Evolutionary conservation across 2,113 vertebrate genomes (phyloP).

Genomic region (Sylvietta virens): DNA sequence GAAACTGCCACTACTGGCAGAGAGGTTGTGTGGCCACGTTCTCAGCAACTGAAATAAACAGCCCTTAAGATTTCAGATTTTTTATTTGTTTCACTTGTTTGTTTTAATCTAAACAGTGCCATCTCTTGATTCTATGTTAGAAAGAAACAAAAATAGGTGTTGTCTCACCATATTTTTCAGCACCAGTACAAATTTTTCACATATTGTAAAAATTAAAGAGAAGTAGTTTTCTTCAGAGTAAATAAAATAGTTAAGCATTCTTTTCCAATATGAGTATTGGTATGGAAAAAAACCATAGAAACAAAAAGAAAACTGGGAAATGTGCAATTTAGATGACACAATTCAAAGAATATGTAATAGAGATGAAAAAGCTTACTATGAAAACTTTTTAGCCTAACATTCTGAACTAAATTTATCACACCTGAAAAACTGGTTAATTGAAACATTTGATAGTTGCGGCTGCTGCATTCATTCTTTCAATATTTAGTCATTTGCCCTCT

Average conservation of each 20-base stretch:
- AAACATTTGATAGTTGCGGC: not conserved
- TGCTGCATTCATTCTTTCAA: not conserved
- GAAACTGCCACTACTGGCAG: not conserved
- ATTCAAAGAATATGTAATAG: not conserved
- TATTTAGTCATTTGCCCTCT: not conserved
- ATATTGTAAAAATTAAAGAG: not conserved
- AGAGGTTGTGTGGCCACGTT: not conserved
- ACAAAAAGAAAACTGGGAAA: not conserved
- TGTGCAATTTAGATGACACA: not conserved
- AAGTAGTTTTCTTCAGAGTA: not conserved
- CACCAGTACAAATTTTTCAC: not conserved
- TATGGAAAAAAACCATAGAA: not conserved
- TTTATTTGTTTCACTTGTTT: not conserved
- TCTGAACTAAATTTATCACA: not conserved
- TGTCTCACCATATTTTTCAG: not conserved
- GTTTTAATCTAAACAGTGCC: not conserved
- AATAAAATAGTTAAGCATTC: not conserved
- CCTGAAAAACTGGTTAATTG: not conserved
- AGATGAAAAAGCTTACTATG: not conserved
- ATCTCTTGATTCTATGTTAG: not conserved
- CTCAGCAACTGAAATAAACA: not conserved
- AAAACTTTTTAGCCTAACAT: not conserved
- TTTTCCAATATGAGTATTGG: not conserved
- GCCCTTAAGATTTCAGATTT: not conserved
- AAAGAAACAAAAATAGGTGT: not conserved